Evolutionary conservation across 2,113 vertebrate species (phyloP).

Genomic region (Neogobius melanostomus): DNA sequence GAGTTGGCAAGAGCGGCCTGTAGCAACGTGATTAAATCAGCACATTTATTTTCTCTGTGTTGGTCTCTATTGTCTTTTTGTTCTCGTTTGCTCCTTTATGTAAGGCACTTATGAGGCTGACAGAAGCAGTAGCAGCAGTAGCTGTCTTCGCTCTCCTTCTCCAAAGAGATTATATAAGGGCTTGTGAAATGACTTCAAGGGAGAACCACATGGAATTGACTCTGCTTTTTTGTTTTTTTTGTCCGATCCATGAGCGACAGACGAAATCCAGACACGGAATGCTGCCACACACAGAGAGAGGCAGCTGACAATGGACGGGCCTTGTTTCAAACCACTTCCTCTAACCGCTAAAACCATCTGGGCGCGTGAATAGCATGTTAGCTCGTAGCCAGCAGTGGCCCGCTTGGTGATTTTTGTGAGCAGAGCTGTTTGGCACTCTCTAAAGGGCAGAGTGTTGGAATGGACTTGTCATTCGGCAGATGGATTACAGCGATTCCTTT

Average conservation of each 20-base stretch:
- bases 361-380: constrained; percentile 58
- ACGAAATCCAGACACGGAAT: constrained; percentile 49
- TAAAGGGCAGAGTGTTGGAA: constrained; percentile 57
- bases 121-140: constrained; percentile 47
- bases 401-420: constrained; percentile 32
- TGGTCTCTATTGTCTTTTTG: constrained; percentile 61
- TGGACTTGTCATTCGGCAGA: constrained; percentile 33
- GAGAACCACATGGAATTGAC: constrained; percentile 51
- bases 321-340: constrained; percentile 41
- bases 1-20: constrained; percentile 34
- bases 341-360: constrained; percentile 48
- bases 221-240: constrained; percentile 36
- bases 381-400: constrained; percentile 34
- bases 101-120: constrained; percentile 40
- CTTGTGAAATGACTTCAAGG: constrained; percentile 67
- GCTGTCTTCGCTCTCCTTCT: constrained; percentile 46
- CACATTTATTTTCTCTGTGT: constrained; percentile 56
- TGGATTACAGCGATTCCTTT: constrained; percentile 67
- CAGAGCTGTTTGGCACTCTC: constrained; percentile 46
- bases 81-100: constrained; percentile 66
- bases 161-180: constrained; percentile 67
- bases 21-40: constrained; percentile 68
- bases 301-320: constrained; percentile 41
- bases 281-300: constrained; percentile 46
- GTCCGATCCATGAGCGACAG: constrained; percentile 51